Base-by-base conservation (phyloP, 2,797 vertebrate genomes). In the Acridotheres tristis region DNA sequence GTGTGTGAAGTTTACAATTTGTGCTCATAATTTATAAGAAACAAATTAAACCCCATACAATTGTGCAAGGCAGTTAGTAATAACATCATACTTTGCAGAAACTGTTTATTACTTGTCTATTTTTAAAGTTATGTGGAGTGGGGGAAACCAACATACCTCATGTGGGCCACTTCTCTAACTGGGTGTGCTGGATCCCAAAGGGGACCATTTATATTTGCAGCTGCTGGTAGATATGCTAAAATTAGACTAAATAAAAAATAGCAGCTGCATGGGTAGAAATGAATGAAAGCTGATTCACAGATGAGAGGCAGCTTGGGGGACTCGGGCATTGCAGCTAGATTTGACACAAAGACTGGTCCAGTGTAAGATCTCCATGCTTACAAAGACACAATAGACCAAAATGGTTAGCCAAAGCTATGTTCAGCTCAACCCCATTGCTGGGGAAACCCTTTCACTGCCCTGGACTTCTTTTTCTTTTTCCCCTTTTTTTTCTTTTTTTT, bases 381-480 rank as follows among this genome's bases (percentile, higher is more conserved):
- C 72, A 92, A 68, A 86, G 68, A 90, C 74, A 92, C 48, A 89
- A 72, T 50, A 94, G 55, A 34, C 32, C 53, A 84, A 48, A 81
- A 90, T 91, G 92, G 54, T 95, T 97, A 95, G 92, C 94, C 96
- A 91, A 94, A 87, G 92, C 83, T 92, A 90, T 91, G 87, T 78
- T 94, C 85, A 91, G 85, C 76, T 82, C 69, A 83, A 72, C 43
- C 22, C 72, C 50, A 36, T 87, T 81, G 51, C 67, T 91, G 68
- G 97, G 88, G 90, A 96, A 96, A 96, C 71, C 84, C 93, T 95
- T 96, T 96, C 90, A 96, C 48, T 0, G 1, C 57, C 43, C 69
- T 50, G 15, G 38, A 53, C 34, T 34, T 62, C 13, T 69, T 54
- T 4, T 23, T 32, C 11, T 25, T 34, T 13, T 40, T 40, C 3